A percentile compares a stretch with the other conserved stretches of the same genome.
Conservation (phyloP, 2,888 invertebrate genomes). For the Maniola hyperantus region DNA sequence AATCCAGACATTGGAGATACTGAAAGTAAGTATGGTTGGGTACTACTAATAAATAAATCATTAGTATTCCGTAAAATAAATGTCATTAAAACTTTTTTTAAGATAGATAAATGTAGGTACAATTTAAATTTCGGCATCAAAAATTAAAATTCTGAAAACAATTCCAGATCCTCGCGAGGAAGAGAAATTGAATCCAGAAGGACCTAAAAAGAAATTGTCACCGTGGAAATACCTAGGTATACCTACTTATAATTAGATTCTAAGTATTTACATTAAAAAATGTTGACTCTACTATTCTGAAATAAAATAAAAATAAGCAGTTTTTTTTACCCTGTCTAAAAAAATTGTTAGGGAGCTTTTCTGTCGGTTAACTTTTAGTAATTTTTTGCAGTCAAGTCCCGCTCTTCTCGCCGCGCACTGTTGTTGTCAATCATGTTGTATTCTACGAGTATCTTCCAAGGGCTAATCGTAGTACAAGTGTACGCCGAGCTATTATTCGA, state of each 20-base stretch:
- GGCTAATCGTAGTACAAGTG: conserved; percentile 61
- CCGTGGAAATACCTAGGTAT: conserved; percentile 59
- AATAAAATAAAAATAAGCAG: too few species aligned
- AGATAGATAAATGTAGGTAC: background rate
- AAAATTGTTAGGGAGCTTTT: too few species aligned
- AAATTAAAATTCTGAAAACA: background rate
- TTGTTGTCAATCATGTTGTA: conserved; percentile 49
- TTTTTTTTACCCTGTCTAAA: too few species aligned
- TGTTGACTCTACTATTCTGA: background rate
- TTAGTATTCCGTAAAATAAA: too few species aligned
- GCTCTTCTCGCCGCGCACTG: conserved; percentile 56
- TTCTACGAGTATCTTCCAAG: conserved; percentile 61
- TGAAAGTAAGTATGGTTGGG: background rate
- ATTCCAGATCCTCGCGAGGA: conserved; percentile 52
- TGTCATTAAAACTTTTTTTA: too few species aligned
- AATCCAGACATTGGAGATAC: conserved; percentile 17
- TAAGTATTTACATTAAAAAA: background rate
- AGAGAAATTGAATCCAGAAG: conserved; percentile 45
- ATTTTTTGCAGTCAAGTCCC: conserved; percentile 54
- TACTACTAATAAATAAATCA: background rate
- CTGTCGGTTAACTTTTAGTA: background rate
- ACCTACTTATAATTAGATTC: background rate
- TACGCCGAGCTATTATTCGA: conserved; percentile 64
- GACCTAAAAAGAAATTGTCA: conserved; percentile 47
- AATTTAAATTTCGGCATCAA: background rate